Conservation (phyloP, 2,797 vertebrate genomes). For the Lutjanus argentimaculatus region DNA sequence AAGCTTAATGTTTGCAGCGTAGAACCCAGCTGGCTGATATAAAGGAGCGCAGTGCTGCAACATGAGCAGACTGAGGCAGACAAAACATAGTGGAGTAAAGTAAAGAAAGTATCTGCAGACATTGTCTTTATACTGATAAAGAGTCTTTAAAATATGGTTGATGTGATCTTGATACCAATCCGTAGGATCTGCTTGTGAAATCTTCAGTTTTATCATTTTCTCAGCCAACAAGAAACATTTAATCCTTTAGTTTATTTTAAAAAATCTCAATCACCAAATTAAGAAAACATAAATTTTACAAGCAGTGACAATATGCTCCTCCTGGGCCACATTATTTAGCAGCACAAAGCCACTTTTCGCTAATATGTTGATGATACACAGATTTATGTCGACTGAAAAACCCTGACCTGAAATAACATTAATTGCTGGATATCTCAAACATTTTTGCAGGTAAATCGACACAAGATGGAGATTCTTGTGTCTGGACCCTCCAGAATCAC, state of each 20-base stretch:
- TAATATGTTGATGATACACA: not conserved
- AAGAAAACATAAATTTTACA: not conserved
- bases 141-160: not conserved
- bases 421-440: not conserved
- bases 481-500: not conserved
- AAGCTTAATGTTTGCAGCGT: not conserved
- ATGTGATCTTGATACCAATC: too few relatives aligned
- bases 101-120: not conserved
- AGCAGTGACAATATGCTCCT: not conserved
- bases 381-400: conserved; percentile 6
- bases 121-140: not conserved
- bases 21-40: not conserved
- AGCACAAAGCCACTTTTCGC: not conserved
- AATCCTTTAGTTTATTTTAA: not conserved
- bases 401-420: not conserved
- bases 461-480: not conserved
- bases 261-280: too few relatives aligned
- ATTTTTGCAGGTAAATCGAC: not conserved
- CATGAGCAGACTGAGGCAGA: not conserved
- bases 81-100: not conserved
- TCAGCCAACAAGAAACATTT: not conserved
- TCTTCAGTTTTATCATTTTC: not conserved
- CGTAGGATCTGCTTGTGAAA: not conserved
- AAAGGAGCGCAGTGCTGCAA: not conserved
- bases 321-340: not conserved